phyloP scores from a whole-genome alignment of 2,888 invertebrate species.

The Pseudococcus jackbeardsleyi region DNA sequence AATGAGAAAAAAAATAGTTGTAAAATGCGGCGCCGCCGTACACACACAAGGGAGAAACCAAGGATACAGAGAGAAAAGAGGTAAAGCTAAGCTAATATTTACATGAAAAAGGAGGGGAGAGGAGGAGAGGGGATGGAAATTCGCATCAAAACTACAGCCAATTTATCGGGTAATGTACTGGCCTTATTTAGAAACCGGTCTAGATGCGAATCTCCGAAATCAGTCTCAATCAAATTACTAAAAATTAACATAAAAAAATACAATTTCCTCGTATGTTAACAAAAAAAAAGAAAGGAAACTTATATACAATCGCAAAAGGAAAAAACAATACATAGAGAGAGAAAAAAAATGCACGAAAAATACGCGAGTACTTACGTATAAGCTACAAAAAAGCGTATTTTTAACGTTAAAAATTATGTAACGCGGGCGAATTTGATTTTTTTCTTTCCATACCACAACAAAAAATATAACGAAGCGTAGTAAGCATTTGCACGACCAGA shows the following conservation, averaged over 20 bases:
- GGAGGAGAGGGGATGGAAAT: neutral
- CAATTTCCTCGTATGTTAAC: slow-evolving; percentile 32
- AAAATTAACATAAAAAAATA: slow-evolving; percentile 44
- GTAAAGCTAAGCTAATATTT: slow-evolving; percentile 61
- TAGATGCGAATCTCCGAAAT: slow-evolving; percentile 60
- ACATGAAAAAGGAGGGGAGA: slow-evolving; percentile 28
- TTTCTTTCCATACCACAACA: neutral
- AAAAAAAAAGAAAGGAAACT: slow-evolving; percentile 33
- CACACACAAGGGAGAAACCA: neutral
- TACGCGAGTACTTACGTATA: slow-evolving; percentile 55
- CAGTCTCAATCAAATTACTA: slow-evolving; percentile 60
- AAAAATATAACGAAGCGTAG: slow-evolving; percentile 14
- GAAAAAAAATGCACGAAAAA: slow-evolving; percentile 54
- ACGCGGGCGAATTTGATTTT: slow-evolving; percentile 42
- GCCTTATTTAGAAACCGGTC: slow-evolving; percentile 50
- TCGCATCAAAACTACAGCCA: slow-evolving; percentile 55
- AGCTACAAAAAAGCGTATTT: slow-evolving; percentile 54
- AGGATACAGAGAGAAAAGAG: neutral
- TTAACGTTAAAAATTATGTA: slow-evolving; percentile 32
- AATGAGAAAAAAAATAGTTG: slow-evolving; percentile 50
- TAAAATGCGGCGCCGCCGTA: slow-evolving; percentile 54
- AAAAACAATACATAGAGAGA: slow-evolving; percentile 44
- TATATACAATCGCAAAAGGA: slow-evolving; percentile 14
- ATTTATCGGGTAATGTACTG: slow-evolving; percentile 56
- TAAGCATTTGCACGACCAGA: slow-evolving; percentile 45